Base-by-base conservation (phyloP, 2,797 vertebrate genomes). In the Fistularia commersonii region DNA sequence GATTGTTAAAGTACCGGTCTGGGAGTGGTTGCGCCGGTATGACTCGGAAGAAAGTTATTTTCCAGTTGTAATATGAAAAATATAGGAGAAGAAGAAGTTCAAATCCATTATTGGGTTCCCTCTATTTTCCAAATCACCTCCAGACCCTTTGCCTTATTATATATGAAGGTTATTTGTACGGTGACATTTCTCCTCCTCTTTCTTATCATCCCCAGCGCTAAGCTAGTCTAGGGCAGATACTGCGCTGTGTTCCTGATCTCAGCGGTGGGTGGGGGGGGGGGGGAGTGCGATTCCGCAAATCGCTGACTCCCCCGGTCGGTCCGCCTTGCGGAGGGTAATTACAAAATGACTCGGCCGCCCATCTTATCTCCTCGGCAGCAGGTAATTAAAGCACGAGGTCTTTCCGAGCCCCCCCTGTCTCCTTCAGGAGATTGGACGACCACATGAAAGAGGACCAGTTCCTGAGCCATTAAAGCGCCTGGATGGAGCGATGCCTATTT, bases 381-480 rank as follows among this genome's bases (percentile, higher is more conserved):
- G 53, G 50, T 75, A 82, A 87, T 86, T 81, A 83, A 78, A 76
- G 71, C 64, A 45, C n/a, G 33, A 41, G 31, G 70, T 74, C 66
- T 74, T 66, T 77, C 59, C 61, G 49, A n/a, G 23, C 23, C 23
- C 23, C 74, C 71, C 59, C 52, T 12, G 0, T 76, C 61, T 64
- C 49, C 34, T 10, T 61, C 71, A 72, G 64, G 51, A 68, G 63
- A 84, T 71, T 81, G 66, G 63, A 74, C 55, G 68, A 71, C 77
- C 77, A 62, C 56, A 67, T 39, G 60, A 53, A 61, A 61, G 44
- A 66, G 66, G 65, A 78, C 62, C 76, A 64, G 72, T 65, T 48
- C 70, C 42, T 56, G 8, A 8, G 15, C 1, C 32, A 41, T 52
- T 57, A 55, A 66, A 69, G 40, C 55, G 46, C 32, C 41, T 15